A percentile compares a stretch with the other conserved stretches of the same genome.
phyloP scores from a whole-genome alignment of 2,113 vertebrate genomes.

The Sceloporus tristichus region DNA sequence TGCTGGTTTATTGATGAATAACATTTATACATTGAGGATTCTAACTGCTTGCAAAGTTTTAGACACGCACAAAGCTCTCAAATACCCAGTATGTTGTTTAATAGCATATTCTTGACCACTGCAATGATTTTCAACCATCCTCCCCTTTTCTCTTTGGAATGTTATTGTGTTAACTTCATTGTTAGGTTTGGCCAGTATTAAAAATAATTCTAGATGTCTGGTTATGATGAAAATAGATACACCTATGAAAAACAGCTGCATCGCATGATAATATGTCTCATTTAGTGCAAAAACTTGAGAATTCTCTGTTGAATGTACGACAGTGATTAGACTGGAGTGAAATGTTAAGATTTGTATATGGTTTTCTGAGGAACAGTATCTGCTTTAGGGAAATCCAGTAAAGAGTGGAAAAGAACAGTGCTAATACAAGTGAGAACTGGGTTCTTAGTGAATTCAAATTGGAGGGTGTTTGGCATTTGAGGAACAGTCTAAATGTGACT shows the following conservation, averaged over 20 bases:
- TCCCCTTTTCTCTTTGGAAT: slow-evolving; percentile 8
- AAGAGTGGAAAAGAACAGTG: slow-evolving; percentile 60
- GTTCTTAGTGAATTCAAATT: slow-evolving; percentile 36
- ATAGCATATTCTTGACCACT: background rate
- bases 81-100: slow-evolving; percentile 50
- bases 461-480: slow-evolving; percentile 6
- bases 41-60: slow-evolving; percentile 31
- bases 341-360: slow-evolving; percentile 50
- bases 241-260: slow-evolving; percentile 36
- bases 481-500: slow-evolving; percentile 16
- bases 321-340: background rate
- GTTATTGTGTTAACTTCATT: background rate
- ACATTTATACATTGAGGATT: background rate
- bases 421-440: slow-evolving; percentile 45
- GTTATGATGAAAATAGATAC: slow-evolving; percentile 52
- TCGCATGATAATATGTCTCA: slow-evolving; percentile 38
- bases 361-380: slow-evolving; percentile 32
- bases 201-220: background rate
- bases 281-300: background rate
- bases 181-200: background rate
- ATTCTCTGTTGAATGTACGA: background rate
- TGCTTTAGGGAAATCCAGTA: slow-evolving; percentile 60
- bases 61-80: slow-evolving; percentile 28
- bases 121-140: slow-evolving; percentile 30
- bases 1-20: slow-evolving; percentile 20